Conservation (phyloP, 2,888 invertebrate species). For the Hirtodrosophila duncani region DNA sequence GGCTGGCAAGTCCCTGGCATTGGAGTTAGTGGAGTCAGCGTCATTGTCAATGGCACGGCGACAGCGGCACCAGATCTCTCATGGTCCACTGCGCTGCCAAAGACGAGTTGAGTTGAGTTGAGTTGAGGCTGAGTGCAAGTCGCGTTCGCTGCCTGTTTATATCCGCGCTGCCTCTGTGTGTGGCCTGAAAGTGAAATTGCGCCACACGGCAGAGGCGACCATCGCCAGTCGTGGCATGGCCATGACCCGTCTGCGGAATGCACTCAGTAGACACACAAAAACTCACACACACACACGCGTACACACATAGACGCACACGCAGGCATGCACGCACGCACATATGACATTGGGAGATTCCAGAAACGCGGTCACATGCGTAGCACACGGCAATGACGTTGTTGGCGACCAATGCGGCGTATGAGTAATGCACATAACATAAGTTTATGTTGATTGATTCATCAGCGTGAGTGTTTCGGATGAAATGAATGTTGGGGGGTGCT, state of each 20-base stretch:
- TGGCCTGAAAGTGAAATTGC: conserved; percentile 62
- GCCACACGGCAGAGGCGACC: conserved; percentile 43
- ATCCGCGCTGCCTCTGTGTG: conserved; percentile 27
- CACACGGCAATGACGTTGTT: conserved; percentile 17
- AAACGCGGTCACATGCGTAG: conserved; percentile 55
- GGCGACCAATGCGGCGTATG: conserved; percentile 31
- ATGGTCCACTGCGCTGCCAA: conserved; percentile 13
- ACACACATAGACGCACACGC: conserved; percentile 17
- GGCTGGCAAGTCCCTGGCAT: conserved; percentile 37
- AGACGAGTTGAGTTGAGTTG: conserved; percentile 53
- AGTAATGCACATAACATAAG: conserved; percentile 21
- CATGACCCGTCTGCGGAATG: conserved; percentile 62
- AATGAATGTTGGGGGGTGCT: too few relatives aligned
- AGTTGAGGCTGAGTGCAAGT: conserved; percentile 69
- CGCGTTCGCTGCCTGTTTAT: conserved; percentile 52
- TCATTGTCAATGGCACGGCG: conserved; percentile 28
- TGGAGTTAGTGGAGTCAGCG: conserved; percentile 15
- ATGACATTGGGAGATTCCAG: conserved; percentile 43
- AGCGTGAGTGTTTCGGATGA: conserved; percentile 12
- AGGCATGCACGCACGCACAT: conserved; percentile 25
- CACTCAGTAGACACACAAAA: too few relatives aligned
- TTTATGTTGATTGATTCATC: not conserved
- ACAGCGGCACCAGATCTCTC: conserved; percentile 2
- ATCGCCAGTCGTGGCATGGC: conserved; percentile 47
- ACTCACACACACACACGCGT: conserved; percentile 6